Evolutionary conservation across 2,797 vertebrate genomes (phyloP), one percentile per base, ranked within the genome.

Genomic region (Psittacula echo): DNA sequence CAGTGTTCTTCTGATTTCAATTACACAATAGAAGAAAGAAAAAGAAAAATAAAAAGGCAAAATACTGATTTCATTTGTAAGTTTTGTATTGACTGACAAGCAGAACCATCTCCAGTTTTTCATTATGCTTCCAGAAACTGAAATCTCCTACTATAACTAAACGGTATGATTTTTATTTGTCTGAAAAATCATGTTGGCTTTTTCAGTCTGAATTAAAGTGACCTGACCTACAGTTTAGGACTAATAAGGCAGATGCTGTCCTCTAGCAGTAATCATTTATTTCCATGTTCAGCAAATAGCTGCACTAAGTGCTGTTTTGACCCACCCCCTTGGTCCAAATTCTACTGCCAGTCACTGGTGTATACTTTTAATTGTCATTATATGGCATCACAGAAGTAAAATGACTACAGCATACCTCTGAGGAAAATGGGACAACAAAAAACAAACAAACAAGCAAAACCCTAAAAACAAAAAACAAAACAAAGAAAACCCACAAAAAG

Each of bases 211-310:
- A 79, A 79, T 68, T 90, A 64, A 97, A 93, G 86, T 68, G 62
- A 92, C 70, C 78, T 3, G 3, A 91, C 93, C 92, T 93, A 73
- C 66, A 77, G 58, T 94, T 95, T 94, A 70, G 62, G 73, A 93
- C 50, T 93, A 96, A 95, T 93, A 96, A 95, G 96, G 85, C 78
- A 85, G 86, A 95, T 95, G 87, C 29, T 62, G 84, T 89, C 79
- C 75, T 96, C 91, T 94, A 95, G 93, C 72, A 96, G 90, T 32
- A 90, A 87, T 67, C 54, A 94, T 95, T 97, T 95, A 71, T 92
- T 95, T 95, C 93, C 80, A 77, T 58, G 53, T 84, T 87, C 67
- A 96, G 91, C 62, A 96, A 96, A 95, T 82, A 90, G 85, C 23
- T 80, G 60, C 60, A 75, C 47, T 95, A 94, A 88, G 44, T 60